Evolutionary conservation across 2,888 invertebrate genomes (phyloP), one percentile per base, ranked within the genome.

Genomic region (Synanthedon myopaeformis): DNA sequence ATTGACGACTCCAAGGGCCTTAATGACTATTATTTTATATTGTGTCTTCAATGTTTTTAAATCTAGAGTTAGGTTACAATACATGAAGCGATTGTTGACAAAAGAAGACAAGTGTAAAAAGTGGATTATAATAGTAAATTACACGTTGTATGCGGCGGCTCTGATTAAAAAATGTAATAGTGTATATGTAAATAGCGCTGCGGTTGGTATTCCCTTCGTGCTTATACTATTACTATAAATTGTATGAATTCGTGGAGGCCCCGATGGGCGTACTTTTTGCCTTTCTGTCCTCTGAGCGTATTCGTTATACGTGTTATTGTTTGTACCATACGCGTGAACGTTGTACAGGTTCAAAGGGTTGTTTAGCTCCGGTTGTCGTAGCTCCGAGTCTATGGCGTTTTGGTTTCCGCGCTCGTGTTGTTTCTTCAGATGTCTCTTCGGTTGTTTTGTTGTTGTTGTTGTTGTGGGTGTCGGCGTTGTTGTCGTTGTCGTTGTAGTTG

Each of bases 181-280:
- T 49, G 12, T 11, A 49, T 14, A 49, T 49, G 17, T 49, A 14
- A 41, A 13, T 19, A 19, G 42, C 41, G 23, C 3, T 23, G 41
- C 10, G 42, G 10, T 52, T 41, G 10, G 41, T 35, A 51, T 51
- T 10, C 12, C 51, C 12, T 6, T 10, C 35, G 35, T 35, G 6
- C 35, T 35, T 35, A 35, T 35, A 35, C 41, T 65, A 49, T 67
- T 70, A 58, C 75, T 82, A 58, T 82, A 80, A 13, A 76, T 73
- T 52, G 79, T 74, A 61, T 77, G 79, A 52, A 75, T 77, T 52
- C 81, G 69, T 3, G 84, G 77, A 14, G 84, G 77, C 11, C 77
- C 82, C 3, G 86, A 84, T 3, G 87, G 85, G n/a, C 83, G 76
- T 28, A 83, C 74, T 70, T 85, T 86, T 63, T 86, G 86, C 51